phyloP scores from a whole-genome alignment of 2,113 vertebrate species.

The Poecilia latipinna region DNA sequence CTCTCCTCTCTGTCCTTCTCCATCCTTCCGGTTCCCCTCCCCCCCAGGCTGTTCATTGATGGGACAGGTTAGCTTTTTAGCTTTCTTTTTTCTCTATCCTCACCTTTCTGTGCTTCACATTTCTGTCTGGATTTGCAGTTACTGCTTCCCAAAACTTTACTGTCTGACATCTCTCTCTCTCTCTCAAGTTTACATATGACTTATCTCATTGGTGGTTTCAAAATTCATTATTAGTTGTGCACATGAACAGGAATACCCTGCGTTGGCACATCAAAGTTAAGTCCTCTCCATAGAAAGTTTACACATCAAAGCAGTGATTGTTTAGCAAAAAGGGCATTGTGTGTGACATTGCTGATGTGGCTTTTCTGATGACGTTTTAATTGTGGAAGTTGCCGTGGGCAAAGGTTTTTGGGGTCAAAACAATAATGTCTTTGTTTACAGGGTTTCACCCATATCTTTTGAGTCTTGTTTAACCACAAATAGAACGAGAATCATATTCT shows the following conservation, averaged over 20 bases:
- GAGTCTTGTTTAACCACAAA: conserved; percentile 73
- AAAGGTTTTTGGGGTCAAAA: conserved; percentile 52
- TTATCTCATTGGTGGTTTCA: no score
- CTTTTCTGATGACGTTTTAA: conserved; percentile 57
- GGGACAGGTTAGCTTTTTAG: conserved; percentile 66
- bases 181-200: not conserved
- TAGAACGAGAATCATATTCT: conserved; percentile 41
- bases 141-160: conserved; percentile 8
- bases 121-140: conserved; percentile 53
- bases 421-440: conserved; percentile 68
- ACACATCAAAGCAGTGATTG: conserved; percentile 34
- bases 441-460: conserved; percentile 60
- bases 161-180: not conserved
- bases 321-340: conserved; percentile 70
- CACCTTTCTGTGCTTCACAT: conserved; percentile 40
- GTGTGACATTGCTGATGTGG: conserved; percentile 62
- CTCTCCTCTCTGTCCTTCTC: conserved; percentile 78
- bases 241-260: conserved; percentile 21
- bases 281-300: conserved; percentile 40
- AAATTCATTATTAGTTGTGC: conserved; percentile 5
- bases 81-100: conserved; percentile 38
- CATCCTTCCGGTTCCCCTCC: conserved; percentile 74
- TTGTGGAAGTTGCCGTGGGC: conserved; percentile 64
- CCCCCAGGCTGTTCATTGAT: conserved; percentile 72
- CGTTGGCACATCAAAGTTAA: conserved; percentile 36